Evolutionary conservation across 2,113 vertebrate genomes (phyloP).

Genomic region (Mola mola): DNA sequence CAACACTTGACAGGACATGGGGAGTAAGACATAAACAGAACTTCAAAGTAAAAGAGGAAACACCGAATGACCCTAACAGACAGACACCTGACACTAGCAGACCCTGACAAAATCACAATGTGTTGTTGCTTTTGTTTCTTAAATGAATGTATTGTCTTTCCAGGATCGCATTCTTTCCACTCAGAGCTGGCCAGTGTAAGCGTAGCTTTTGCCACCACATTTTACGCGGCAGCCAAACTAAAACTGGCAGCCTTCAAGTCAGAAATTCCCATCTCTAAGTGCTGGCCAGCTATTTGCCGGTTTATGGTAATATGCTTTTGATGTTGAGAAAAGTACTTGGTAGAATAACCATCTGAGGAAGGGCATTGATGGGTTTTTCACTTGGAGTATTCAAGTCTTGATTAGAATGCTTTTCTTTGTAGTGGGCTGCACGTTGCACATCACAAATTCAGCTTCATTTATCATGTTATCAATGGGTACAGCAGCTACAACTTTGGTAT

Average conservation of each 20-base stretch:
- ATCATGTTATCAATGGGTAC: too few species aligned
- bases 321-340: conserved; percentile 2
- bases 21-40: too few species aligned
- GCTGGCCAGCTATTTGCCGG: conserved; percentile 6
- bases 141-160: conserved; percentile 2
- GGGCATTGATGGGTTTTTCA: not conserved
- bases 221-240: not conserved
- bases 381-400: not conserved
- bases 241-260: conserved; percentile 10
- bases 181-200: not conserved
- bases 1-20: too few species aligned
- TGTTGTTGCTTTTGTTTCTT: conserved; percentile 8
- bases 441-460: too few species aligned
- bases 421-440: too few species aligned
- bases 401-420: too few species aligned
- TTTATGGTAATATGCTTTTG: conserved; percentile 17
- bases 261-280: not conserved
- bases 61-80: too few species aligned
- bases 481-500: too few species aligned
- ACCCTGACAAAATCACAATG: too few species aligned
- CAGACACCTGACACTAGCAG: too few species aligned
- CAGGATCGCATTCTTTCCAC: conserved; percentile 16
- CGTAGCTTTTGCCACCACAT: conserved; percentile 5
- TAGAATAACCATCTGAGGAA: not conserved
- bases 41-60: too few species aligned